Evolutionary conservation across 2,797 vertebrate species (phyloP), one percentile per base, ranked within the genome.

Genomic region (Percopsis omiscomaycus): DNA sequence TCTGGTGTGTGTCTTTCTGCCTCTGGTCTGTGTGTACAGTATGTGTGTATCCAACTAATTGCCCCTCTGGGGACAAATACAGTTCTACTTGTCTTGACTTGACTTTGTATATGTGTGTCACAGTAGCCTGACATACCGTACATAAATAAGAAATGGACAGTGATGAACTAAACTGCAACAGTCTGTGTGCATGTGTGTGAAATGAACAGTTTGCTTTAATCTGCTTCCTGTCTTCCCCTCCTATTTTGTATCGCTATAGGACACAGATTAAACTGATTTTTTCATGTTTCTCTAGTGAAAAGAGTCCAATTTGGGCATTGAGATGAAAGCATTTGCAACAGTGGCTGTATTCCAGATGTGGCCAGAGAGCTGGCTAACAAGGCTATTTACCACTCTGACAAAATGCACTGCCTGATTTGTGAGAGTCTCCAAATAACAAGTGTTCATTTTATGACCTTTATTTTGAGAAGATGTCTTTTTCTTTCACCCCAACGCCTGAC

Each of bases 301-400:
- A 78, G 66, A 84, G 69, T 44, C 37, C 73, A 76, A 84, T 85
- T 81, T 71, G 65, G 32, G 62, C 69, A 50, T 61, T 61, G 64
- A 69, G 82, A 87, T 85, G 64, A 88, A 85, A 87, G 76, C 71
- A 61, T 22, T 59, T 61, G 60, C 46, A 69, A 48, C 44, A 32
- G 62, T 45, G 68, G 46, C 59, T 77, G 57, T 71, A 78, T 50
- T 72, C 68, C 58, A 72, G 64, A 74, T 66, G 59, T 69, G 50
- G 65, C 59, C 71, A 30, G 4, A 2, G 48, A 75, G 73, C 82
- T 61, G 75, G 84, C 69, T 80, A 78, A 88, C 77, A 71, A 68
- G 47, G 74, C 82, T 83, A 80, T 89, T 88, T 82, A 74, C 78
- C 56, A 65, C 80, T 86, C 76, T 13, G 9, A 37, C 5, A 59